These are phyloP conservation scores for Asteroscopus sphinx DNA, from an alignment of 2,888 invertebrate genomes.

Conservation along the genomic window DNA sequence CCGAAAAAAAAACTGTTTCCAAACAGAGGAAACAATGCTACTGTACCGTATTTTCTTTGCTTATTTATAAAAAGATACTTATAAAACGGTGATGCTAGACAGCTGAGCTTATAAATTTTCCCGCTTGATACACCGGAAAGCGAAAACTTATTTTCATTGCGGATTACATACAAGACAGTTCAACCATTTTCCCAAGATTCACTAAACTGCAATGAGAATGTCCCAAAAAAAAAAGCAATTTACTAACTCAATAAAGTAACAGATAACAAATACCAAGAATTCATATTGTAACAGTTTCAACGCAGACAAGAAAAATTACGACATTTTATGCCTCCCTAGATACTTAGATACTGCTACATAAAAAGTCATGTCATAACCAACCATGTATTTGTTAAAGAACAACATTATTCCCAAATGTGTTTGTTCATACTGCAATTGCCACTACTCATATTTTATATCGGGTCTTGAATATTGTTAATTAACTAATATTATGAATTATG, in stretches of 20 bases:
- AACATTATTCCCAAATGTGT: constrained; percentile 18
- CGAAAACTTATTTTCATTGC: no score
- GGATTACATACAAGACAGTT: no score
- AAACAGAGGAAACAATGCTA: no score
- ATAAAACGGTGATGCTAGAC: no score
- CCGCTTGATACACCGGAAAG: no score
- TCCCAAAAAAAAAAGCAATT: not conserved
- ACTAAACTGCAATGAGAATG: no score
- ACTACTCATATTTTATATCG: constrained; percentile 9
- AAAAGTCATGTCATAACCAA: constrained; percentile 7
- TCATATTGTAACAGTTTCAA: constrained; percentile 6
- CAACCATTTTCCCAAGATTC: no score
- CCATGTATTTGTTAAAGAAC: constrained; percentile 20
- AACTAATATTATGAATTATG: no score
- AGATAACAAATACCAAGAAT: constrained; percentile 3
- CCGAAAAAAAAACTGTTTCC: no score
- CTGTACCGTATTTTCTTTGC: no score
- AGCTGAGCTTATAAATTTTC: no score
- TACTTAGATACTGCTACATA: constrained; percentile 2
- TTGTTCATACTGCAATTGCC: constrained; percentile 3
- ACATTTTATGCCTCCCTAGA: constrained; percentile 13
- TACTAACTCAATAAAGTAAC: constrained; percentile 6
- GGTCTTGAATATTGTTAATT: constrained; percentile 25
- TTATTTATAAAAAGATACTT: no score
- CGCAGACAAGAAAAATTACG: constrained; percentile 27